Evolutionary conservation across 2,797 vertebrate species (phyloP), one percentile per base, ranked within the genome.

Genomic region (Pseudocheirus occidentalis): DNA sequence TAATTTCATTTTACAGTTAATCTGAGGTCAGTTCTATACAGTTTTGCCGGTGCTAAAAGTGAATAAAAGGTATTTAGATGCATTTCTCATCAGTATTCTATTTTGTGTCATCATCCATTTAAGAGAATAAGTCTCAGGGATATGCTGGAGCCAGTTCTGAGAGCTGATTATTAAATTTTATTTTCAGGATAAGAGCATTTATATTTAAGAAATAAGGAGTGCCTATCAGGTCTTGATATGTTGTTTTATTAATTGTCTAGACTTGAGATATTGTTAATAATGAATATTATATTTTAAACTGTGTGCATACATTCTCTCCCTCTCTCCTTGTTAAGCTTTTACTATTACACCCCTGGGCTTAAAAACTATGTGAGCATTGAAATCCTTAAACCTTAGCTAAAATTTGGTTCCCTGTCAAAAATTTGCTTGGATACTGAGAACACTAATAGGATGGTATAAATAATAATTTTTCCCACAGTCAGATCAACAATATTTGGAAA

Each of bases 401-500:
- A 89, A 73, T 55, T 13, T 53, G 14, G 55, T 46, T 2, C 52
- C 0, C 54, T 18, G 89, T 93, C 55, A 66, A 66, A 81, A 55
- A 28, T 46, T 0, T 50, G 40, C 56, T 73, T 53, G 73, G 46
- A 10, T 55, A n/a, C n/a, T 62, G 52, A 21, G 66, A 87, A n/a
- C 24, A 50, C 21, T 73, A 3, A 24, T 59, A 89, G 55, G 50
- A 1, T 52, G 28, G n/a, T 73, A 12, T 31, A 91, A 46, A 92
- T 9, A 3, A 56, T 81, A 46, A 0, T 46, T 46, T 56, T 29
- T 50, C 21, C 46, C 90, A 1, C 0, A 21, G 55, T 94, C 92
- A 87, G 24, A 90, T 58, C 40, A 50, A n/a, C 59, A 55, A 55
- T 93, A 9, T 90, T 89, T 96, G 58, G 29, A n/a, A 52, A 92